These are phyloP conservation scores for Polyommatus icarus DNA, from an alignment of 2,888 invertebrate species.

Conservation along the genomic window DNA sequence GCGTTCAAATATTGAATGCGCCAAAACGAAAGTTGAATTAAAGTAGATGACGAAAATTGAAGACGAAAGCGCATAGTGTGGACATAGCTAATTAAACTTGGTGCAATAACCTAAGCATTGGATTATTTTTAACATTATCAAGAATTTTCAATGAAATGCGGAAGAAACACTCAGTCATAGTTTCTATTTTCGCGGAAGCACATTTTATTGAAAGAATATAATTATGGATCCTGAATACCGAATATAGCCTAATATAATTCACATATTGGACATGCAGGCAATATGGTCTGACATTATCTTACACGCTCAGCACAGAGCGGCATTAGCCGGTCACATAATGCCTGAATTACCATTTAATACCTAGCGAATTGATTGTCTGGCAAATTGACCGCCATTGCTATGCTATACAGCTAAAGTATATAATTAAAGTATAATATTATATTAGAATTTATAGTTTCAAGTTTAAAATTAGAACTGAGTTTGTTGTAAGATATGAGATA, in stretches of 20 bases:
- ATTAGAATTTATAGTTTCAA: too few species aligned
- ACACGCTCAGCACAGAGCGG: constrained; percentile 20
- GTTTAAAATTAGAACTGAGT: too few species aligned
- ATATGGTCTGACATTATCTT: constrained; percentile 20
- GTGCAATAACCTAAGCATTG: too few species aligned
- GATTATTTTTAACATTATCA: too few species aligned
- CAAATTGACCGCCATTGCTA: not conserved
- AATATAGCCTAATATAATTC: constrained; percentile 15
- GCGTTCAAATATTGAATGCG: too few species aligned
- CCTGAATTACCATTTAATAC: constrained; percentile 21
- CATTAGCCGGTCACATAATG: constrained; percentile 8
- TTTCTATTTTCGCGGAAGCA: not conserved
- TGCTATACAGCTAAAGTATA: not conserved
- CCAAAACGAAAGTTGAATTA: too few species aligned
- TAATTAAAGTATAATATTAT: not conserved
- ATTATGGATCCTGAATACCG: not conserved
- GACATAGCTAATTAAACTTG: too few species aligned
- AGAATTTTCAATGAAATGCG: too few species aligned
- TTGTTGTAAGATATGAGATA: too few species aligned
- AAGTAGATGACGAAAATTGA: too few species aligned
- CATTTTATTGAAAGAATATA: not conserved
- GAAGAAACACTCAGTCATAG: not conserved
- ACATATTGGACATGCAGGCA: constrained; percentile 16
- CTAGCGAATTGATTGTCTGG: constrained; percentile 24
- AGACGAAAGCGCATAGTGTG: too few species aligned